These are phyloP conservation scores for Cherax quadricarinatus DNA, from an alignment of 1,140 invertebrate genomes.

Conservation along the genomic window DNA sequence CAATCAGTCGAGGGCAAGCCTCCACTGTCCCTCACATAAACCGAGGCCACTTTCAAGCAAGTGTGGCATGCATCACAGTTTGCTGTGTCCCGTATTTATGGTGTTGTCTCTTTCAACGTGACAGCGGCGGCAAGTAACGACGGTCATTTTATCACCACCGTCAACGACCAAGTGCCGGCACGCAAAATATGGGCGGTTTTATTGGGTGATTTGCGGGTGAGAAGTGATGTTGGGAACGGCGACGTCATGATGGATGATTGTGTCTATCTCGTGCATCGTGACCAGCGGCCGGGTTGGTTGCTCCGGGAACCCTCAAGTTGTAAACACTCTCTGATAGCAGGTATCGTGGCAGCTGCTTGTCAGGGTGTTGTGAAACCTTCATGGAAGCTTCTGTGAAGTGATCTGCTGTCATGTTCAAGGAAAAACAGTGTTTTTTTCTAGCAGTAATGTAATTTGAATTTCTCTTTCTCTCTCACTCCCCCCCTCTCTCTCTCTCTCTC, in stretches of 20 bases:
- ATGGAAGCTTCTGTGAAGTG: no score
- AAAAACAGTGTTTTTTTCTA: no score
- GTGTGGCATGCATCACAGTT: neutral
- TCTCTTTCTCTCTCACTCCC: neutral
- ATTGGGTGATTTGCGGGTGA: conserved; percentile 13
- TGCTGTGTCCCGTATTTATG: neutral
- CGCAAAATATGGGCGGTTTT: conserved; percentile 14
- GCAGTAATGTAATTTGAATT: no score
- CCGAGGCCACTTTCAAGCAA: no score
- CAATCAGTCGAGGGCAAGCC: no score
- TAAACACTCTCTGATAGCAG: no score
- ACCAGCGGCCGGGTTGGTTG: no score
- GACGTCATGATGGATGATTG: neutral
- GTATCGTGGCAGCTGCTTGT: no score
- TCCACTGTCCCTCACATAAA: no score
- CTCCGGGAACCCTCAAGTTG: no score
- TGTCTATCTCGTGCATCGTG: neutral
- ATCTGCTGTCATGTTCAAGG: no score
- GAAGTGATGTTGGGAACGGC: conserved; percentile 24
- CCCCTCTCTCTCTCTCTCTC: neutral
- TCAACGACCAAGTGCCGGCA: conserved; percentile 4
- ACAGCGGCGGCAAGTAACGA: neutral
- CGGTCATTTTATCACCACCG: neutral
- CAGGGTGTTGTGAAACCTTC: no score
- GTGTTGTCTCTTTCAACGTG: neutral